Evolutionary conservation across 2,888 invertebrate genomes (phyloP).

Genomic region (Megamerina dolium): DNA sequence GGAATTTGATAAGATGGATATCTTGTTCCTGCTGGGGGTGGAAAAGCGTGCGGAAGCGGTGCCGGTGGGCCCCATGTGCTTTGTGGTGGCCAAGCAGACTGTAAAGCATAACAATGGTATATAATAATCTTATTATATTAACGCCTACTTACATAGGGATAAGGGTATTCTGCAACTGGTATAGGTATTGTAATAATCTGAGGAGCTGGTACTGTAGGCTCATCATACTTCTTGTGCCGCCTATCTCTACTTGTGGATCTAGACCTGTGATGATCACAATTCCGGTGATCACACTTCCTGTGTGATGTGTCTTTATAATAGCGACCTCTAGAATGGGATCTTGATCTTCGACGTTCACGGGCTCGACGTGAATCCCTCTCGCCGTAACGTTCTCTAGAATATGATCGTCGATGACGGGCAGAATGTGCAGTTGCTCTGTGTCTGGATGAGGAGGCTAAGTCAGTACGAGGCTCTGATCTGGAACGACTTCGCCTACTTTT

Average conservation of each 20-base stretch:
- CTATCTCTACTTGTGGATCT: neutral
- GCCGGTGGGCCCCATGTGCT: slow-evolving; percentile 1
- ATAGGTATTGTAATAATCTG: slow-evolving; percentile 23
- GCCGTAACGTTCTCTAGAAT: slow-evolving; percentile 3
- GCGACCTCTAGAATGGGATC: slow-evolving; percentile 8
- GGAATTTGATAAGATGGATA: slow-evolving; percentile 4
- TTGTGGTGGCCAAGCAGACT: slow-evolving; percentile 11
- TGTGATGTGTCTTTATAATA: too few species aligned
- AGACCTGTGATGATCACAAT: neutral
- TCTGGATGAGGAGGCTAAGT: neutral
- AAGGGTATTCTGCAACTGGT: slow-evolving; percentile 18
- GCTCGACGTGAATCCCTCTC: neutral
- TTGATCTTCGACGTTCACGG: slow-evolving; percentile 11
- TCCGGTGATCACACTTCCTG: neutral
- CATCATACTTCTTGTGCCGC: neutral
- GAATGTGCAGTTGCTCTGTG: neutral
- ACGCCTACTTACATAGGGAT: slow-evolving; percentile 15
- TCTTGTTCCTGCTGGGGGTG: slow-evolving; percentile 1
- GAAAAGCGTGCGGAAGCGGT: neutral
- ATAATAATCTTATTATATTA: neutral
- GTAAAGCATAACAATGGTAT: neutral
- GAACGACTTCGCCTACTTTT: slow-evolving; percentile 3
- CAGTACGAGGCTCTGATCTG: slow-evolving; percentile 13
- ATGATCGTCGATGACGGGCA: slow-evolving; percentile 1
- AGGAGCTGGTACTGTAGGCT: slow-evolving; percentile 8